Percentiles rank a stretch among this genome's conserved stretches.
phyloP scores from a whole-genome alignment of 2,113 vertebrate species.

The Sapajus apella region DNA sequence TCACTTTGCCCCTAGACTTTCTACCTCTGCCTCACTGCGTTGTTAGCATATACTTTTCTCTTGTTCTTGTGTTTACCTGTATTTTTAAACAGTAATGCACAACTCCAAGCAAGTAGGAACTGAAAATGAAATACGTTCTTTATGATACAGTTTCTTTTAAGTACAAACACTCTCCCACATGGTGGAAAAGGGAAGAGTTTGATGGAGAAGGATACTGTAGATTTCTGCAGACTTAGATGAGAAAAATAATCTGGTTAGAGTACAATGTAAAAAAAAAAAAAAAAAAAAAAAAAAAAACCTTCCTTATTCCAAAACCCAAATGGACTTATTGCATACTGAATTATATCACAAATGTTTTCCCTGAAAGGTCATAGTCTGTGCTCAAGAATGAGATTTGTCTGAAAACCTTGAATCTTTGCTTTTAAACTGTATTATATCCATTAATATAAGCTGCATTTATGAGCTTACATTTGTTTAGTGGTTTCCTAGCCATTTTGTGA shows the following conservation, averaged over 20 bases:
- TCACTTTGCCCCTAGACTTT: neutral
- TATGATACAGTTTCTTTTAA: neutral
- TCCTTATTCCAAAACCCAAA: neutral
- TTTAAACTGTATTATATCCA: neutral
- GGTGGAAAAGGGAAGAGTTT: neutral
- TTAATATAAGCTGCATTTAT: neutral
- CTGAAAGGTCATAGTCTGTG: neutral
- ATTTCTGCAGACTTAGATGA: neutral
- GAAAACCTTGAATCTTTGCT: neutral
- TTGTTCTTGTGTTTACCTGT: neutral
- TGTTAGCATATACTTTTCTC: neutral
- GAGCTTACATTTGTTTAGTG: neutral
- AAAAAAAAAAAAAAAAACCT: neutral
- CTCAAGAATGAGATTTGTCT: neutral
- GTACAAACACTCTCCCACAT: neutral
- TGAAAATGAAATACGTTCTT: neutral
- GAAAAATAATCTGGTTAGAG: neutral
- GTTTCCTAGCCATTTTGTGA: neutral
- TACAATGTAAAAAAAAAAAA: neutral
- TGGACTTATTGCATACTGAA: neutral
- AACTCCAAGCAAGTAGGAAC: neutral
- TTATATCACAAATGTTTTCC: neutral
- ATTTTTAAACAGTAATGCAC: neutral
- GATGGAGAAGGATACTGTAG: neutral
- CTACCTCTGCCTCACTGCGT: neutral